Conservation (phyloP, 2,113 vertebrate species). For the Bungarus multicinctus region DNA sequence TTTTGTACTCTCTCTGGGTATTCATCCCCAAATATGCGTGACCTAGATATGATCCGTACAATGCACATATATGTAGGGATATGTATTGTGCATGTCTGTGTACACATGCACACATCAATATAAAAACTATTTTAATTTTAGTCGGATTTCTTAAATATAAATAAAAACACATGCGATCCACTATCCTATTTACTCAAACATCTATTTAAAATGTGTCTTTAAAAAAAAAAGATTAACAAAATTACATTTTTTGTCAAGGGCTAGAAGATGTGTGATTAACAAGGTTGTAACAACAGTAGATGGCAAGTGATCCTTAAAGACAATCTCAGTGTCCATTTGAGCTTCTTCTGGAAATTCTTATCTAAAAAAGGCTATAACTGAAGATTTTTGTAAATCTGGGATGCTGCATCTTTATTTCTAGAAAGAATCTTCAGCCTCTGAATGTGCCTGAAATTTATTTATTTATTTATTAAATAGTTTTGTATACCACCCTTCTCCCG, state of each 20-base stretch:
- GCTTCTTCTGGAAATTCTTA: constrained; percentile 51
- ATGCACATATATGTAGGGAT: background rate
- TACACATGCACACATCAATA: background rate
- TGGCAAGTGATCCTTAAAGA: constrained; percentile 53
- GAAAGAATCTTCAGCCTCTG: constrained; percentile 38
- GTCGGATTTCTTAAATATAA: background rate
- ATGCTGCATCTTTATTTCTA: constrained; percentile 40
- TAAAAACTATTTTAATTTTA: background rate
- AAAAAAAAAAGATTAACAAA: constrained; percentile 39
- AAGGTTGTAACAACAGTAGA: constrained; percentile 43
- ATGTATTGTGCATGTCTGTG: background rate
- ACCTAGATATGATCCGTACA: background rate
- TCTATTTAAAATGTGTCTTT: constrained; percentile 12
- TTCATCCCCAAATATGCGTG: background rate
- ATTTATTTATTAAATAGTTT: too few species aligned
- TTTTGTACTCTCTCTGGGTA: background rate
- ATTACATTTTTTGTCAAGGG: constrained; percentile 34
- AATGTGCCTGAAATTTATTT: too few species aligned
- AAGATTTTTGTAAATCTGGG: constrained; percentile 39
- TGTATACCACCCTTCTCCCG: too few species aligned
- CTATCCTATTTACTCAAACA: background rate
- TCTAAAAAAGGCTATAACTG: background rate
- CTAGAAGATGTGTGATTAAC: constrained; percentile 31
- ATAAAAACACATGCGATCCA: background rate
- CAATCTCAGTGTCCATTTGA: constrained; percentile 47